Conservation (phyloP, 2,797 vertebrate genomes). For the Meda fulgida region DNA sequence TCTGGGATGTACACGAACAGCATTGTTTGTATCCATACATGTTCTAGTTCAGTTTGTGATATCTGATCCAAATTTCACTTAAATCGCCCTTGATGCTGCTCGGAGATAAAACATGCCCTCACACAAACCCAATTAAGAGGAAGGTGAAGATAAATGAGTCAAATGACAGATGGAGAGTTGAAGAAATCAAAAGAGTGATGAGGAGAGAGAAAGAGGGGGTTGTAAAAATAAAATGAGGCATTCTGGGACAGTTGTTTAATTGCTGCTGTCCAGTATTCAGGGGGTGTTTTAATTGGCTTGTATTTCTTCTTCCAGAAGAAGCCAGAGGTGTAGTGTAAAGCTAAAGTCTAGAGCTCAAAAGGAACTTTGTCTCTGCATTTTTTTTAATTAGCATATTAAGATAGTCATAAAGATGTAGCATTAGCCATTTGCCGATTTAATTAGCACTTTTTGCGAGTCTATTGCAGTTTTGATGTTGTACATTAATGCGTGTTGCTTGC, state of each 20-base stretch:
- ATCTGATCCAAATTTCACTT: conserved; percentile 35
- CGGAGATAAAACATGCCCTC: conserved; percentile 27
- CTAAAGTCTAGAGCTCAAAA: conserved; percentile 17
- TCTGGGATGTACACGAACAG: not conserved
- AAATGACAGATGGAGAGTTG: conserved; percentile 32
- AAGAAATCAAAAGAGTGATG: conserved; percentile 39
- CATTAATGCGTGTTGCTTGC: conserved; percentile 29
- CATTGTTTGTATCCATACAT: conserved; percentile 36
- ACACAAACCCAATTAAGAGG: conserved; percentile 33
- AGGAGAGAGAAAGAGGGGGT: conserved; percentile 2
- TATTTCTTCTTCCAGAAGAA: conserved; percentile 48
- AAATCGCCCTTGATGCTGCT: conserved; percentile 34
- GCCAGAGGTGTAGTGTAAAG: conserved; percentile 31
- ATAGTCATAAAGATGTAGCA: conserved; percentile 32
- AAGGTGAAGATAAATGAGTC: conserved; percentile 29
- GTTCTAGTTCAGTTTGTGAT: conserved; percentile 41
- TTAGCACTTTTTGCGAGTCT: conserved; percentile 6
- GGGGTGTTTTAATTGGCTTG: conserved; percentile 65
- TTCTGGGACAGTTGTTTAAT: conserved; percentile 42
- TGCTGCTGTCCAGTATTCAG: conserved; percentile 49
- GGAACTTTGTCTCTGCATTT: conserved; percentile 35
- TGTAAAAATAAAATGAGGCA: not conserved
- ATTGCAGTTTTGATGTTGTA: conserved; percentile 18
- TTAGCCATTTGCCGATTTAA: conserved; percentile 45
- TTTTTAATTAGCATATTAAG: conserved; percentile 44